Percentiles rank a stretch among this genome's conserved stretches.
phyloP scores from a whole-genome alignment of 1,140 invertebrate genomes.

The Drosophila tristis region DNA sequence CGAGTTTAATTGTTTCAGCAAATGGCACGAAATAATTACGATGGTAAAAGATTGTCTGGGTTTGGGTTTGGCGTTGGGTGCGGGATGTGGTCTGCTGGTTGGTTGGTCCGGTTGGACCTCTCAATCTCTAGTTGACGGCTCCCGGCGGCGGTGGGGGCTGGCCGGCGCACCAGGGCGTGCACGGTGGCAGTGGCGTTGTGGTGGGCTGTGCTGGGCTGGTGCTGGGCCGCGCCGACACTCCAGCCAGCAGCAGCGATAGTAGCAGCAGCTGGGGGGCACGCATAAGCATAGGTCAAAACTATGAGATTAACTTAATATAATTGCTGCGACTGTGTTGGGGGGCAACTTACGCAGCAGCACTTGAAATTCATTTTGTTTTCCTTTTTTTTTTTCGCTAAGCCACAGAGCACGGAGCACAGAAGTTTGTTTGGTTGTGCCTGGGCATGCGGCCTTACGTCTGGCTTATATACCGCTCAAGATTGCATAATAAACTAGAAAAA shows the following conservation, averaged over 20 bases:
- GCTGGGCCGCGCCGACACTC: neutral
- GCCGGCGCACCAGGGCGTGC: conserved; percentile 54
- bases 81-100: neutral
- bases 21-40: conserved; percentile 54
- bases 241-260: conserved; percentile 36
- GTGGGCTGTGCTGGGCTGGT: neutral
- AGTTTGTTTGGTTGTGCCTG: too few species aligned
- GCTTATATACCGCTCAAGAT: too few species aligned
- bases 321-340: neutral
- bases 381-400: too few species aligned
- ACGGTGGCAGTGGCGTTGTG: conserved; percentile 17
- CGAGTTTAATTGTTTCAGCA: conserved; percentile 60
- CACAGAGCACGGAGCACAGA: too few species aligned
- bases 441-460: too few species aligned
- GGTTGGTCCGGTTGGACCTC: too few species aligned
- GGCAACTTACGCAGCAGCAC: conserved; percentile 17
- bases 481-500: too few species aligned
- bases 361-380: neutral
- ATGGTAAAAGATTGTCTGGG: neutral
- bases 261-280: conserved; percentile 28
- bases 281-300: conserved; percentile 4
- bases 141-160: conserved; percentile 52
- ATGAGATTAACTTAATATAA: neutral
- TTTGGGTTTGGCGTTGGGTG: neutral
- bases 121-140: conserved; percentile 35